Conservation (phyloP, 2,113 vertebrate genomes). For the Hipposideros armiger region DNA sequence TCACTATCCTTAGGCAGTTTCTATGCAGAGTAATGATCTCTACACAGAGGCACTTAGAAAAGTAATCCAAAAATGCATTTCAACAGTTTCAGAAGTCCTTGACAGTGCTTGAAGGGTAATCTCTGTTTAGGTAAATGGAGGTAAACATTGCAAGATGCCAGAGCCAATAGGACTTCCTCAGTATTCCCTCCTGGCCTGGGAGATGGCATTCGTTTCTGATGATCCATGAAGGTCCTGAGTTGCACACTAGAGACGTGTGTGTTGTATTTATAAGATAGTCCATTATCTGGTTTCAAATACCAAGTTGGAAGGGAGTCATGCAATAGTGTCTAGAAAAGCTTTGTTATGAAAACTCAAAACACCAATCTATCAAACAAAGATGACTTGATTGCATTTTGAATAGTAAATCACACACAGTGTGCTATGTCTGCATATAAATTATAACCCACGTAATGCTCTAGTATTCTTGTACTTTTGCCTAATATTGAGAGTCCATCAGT, state of each 20-base stretch:
- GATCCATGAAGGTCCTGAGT: conserved; percentile 77
- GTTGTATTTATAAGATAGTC: conserved; percentile 84
- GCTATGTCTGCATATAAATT: conserved; percentile 72
- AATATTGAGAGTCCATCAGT: neutral
- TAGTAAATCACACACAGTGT: conserved; percentile 51
- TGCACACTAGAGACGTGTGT: conserved; percentile 81
- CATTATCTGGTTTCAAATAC: conserved; percentile 86
- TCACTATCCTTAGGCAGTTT: conserved; percentile 53
- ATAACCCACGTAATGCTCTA: conserved; percentile 53
- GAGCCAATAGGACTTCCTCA: conserved; percentile 72
- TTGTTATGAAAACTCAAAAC: conserved; percentile 83
- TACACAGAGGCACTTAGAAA: conserved; percentile 61
- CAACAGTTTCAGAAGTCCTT: conserved; percentile 78
- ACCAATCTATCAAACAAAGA: conserved; percentile 79
- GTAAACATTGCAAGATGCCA: conserved; percentile 73
- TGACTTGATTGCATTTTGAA: conserved; percentile 79
- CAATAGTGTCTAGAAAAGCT: conserved; percentile 82
- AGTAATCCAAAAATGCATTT: conserved; percentile 72
- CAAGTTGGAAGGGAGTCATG: conserved; percentile 76
- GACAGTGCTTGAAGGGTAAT: conserved; percentile 78
- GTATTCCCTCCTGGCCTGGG: conserved; percentile 73
- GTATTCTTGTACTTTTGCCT: neutral
- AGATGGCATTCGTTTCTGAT: conserved; percentile 79
- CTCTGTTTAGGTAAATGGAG: conserved; percentile 78
- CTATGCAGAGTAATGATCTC: conserved; percentile 52